Evolutionary conservation across 1,140 invertebrate genomes (phyloP), one percentile per base, ranked within the genome.

Genomic region (Achatina immaculata): DNA sequence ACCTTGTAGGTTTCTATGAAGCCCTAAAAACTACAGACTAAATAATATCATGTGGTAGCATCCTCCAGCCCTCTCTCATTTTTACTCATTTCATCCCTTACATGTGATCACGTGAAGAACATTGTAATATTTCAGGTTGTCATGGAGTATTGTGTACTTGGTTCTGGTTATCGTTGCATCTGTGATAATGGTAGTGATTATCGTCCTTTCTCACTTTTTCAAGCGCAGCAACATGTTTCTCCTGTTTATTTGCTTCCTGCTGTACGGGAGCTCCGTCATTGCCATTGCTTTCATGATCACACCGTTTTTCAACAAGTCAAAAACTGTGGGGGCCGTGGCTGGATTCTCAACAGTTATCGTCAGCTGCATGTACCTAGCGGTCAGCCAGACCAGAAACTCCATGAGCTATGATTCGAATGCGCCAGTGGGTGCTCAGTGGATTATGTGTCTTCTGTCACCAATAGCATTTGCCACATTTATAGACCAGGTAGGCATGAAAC

Each of bases 201-300:
- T 96, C 2, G 94, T 94, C 80, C 94, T 93, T 1, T 89, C 94
- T 2, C 92, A 94, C 90, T 95, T 96, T 87, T 95, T 96, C 88
- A 93, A 94, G 81, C 94, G 95, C 87, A 95, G 95, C 16, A 95
- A 95, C 84, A 94, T 95, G 85, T 92, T 96, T 80, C 92, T 96
- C 21, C 94, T 96, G 86, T 96, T 96, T 90, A 89, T 96, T 48
- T 91, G 96, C 78, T 94, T 96, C 84, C 92, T 95, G 48, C 91
- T 96, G 0, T 96, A 96, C 89, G 95, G 95, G 62, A 93, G 96
- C 76, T 95, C 95, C 0, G 94, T 96, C 48, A 96, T 97, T 80
- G 95, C 95, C 89, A 94, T 96, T 82, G 94, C 94, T 36, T 96
- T 96, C 88, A 94, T 96, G 93, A 92, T 96, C 69, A 96, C 95